phyloP scores from a whole-genome alignment of 2,888 invertebrate species.

The Diarsia mendica region DNA sequence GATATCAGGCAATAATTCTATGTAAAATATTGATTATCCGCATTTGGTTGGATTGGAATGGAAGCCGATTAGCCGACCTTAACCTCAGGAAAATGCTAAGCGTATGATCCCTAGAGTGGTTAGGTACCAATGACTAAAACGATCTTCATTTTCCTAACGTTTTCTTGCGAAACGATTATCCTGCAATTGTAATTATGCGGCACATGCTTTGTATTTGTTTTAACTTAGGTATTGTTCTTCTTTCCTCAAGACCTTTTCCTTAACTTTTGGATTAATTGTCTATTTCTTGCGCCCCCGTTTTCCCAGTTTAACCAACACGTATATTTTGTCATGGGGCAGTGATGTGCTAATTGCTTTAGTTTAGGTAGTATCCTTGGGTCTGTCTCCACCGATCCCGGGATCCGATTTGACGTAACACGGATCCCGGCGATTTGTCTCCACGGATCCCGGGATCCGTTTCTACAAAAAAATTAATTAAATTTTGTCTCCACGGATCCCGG shows the following conservation, averaged over 20 bases:
- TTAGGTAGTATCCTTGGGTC: too few relatives aligned
- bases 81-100: not conserved
- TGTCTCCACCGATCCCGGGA: too few relatives aligned
- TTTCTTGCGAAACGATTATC: slow-evolving; percentile 31
- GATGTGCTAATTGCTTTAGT: not conserved
- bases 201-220: slow-evolving; percentile 1
- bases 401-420: too few relatives aligned
- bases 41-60: slow-evolving; percentile 6
- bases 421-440: too few relatives aligned
- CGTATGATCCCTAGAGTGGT: not conserved
- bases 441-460: too few relatives aligned
- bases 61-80: too few relatives aligned
- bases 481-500: too few relatives aligned
- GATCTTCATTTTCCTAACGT: slow-evolving; percentile 14
- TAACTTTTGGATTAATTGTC: slow-evolving; percentile 17
- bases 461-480: too few relatives aligned
- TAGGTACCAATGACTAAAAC: not conserved
- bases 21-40: not conserved
- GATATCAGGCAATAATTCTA: not conserved
- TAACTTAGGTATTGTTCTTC: slow-evolving; percentile 18
- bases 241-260: slow-evolving; percentile 51
- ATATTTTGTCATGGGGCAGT: not conserved
- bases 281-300: slow-evolving; percentile 30
- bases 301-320: slow-evolving; percentile 1
- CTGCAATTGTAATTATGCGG: not conserved